Conservation (phyloP, 2,113 vertebrate genomes). For the Centropristis striata region DNA sequence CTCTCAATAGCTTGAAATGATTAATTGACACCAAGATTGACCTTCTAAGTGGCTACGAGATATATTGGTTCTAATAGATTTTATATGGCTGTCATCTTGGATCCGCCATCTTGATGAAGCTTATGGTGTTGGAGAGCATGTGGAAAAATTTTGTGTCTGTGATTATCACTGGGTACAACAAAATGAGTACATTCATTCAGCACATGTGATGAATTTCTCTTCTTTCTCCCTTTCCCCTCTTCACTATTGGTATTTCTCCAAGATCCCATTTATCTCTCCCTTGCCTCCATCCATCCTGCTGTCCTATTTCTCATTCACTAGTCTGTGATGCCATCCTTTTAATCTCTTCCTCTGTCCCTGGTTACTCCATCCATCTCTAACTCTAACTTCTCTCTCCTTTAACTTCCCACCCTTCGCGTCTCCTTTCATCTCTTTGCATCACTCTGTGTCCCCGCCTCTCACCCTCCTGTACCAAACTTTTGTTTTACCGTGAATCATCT, state of each 20-base stretch:
- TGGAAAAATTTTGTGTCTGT: no score
- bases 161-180: no score
- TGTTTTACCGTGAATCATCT: neutral
- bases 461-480: neutral
- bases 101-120: no score
- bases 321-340: neutral
- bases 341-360: neutral
- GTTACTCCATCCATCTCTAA: neutral
- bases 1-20: no score
- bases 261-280: neutral
- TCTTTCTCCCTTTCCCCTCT: neutral
- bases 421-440: conserved; percentile 29
- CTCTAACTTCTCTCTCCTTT: neutral
- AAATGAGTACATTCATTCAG: no score
- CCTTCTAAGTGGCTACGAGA: no score
- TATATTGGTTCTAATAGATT: no score
- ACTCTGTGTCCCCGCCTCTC: neutral
- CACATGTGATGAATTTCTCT: no score
- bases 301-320: neutral
- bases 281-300: neutral
- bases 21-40: no score
- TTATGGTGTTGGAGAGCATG: no score
- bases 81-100: no score
- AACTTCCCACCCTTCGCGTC: neutral
- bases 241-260: neutral